Base-by-base conservation (phyloP, 2,113 vertebrate species). In the Riparia riparia region DNA sequence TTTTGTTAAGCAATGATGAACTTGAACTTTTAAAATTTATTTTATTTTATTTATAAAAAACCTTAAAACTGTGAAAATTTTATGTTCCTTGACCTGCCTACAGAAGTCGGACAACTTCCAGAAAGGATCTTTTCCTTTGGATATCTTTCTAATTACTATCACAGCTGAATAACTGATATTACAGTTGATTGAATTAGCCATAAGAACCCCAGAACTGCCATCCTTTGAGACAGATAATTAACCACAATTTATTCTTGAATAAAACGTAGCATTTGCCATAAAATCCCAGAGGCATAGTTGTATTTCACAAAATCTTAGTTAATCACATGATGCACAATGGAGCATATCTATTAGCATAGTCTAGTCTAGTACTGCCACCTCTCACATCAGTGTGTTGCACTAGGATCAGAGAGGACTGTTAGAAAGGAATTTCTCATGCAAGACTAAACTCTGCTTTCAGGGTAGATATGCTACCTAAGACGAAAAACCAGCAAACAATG, bases 211-310 rank as follows among this genome's bases (percentile, higher is more conserved):
- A 77, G 65, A 90, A 86, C 9, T 50, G 26, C 22, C 4, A 63
- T 88, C 57, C 58, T 93, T 77, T 50, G 76, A 72, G 85, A 83
- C 10, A 77, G 13, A 80, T 79, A 94, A 89, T 89, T 94, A 96
- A 90, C 88, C 53, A 61, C 74, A 92, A 81, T 81, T 90, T 97
- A 90, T 77, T 88, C 58, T 73, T 77, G 34, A 83, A 54, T 77
- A 73, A 94, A 80, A 92, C 24, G 73, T 88, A 65, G 3, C 20
- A n/a, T 80, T 93, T 92, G 32, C 42, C 44, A 54, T 77, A 66
- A 90, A 88, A 90, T 73, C 88, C 58, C 85, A 70, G 63, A 50
- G 79, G 82, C 11, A 18, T 57, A 32, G 41, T 81, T 85, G 83
- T 91, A 87, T 89, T 92, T 60, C 64, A 88, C 24, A 80, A 61